Conservation (phyloP, 2,888 invertebrate species). For the Cheilosia scutellata region DNA sequence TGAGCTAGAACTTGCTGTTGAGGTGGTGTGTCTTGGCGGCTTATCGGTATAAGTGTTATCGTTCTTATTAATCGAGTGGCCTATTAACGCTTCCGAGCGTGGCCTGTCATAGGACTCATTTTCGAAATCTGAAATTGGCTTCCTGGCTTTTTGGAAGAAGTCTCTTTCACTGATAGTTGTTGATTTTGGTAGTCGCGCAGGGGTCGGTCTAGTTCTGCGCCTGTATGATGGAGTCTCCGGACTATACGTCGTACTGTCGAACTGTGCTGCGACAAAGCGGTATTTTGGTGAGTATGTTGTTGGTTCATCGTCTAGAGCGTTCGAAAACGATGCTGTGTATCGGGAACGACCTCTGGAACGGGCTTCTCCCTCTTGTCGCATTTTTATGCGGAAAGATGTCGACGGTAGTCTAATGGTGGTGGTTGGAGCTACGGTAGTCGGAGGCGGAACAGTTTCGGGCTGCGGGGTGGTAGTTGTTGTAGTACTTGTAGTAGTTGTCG, state of each 20-base stretch:
- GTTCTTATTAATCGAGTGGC: constrained; percentile 77
- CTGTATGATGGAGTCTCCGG: constrained; percentile 56
- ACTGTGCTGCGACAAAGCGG: constrained; percentile 76
- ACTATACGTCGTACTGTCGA: constrained; percentile 62
- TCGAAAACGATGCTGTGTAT: constrained; percentile 80
- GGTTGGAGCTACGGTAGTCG: constrained; percentile 59
- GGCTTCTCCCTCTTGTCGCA: constrained; percentile 71
- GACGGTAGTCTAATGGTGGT: constrained; percentile 59
- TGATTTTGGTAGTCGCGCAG: constrained; percentile 60
- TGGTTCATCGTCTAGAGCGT: constrained; percentile 81
- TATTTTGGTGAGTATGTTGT: constrained; percentile 83
- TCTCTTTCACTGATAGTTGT: constrained; percentile 77
- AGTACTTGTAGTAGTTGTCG: constrained; percentile 77
- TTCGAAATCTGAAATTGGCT: constrained; percentile 66
- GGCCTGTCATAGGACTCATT: constrained; percentile 77
- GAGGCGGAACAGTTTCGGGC: constrained; percentile 77
- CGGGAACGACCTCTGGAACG: constrained; percentile 82
- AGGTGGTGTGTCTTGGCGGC: constrained; percentile 62
- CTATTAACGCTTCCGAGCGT: constrained; percentile 81
- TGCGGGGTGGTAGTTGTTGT: constrained; percentile 76
- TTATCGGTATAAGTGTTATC: constrained; percentile 79
- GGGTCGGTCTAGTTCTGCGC: constrained; percentile 56
- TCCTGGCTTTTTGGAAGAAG: constrained; percentile 77
- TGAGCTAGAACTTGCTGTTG: constrained; percentile 74
- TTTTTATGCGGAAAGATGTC: constrained; percentile 49